Evolutionary conservation across 2,113 vertebrate genomes (phyloP).

Genomic region (Colius striatus): DNA sequence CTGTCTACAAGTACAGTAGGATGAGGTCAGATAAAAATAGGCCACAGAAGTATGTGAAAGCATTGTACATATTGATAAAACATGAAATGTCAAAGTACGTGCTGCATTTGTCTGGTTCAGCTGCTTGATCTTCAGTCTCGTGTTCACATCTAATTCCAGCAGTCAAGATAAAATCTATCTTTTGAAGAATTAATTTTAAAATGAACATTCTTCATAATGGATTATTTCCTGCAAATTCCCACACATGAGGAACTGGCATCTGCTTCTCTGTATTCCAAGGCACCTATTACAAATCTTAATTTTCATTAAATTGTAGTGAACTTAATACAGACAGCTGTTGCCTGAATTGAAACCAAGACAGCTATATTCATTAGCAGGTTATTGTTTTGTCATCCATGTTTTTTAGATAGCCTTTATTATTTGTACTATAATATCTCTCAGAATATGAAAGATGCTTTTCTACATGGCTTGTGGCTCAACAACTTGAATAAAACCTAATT

Average conservation of each 20-base stretch:
- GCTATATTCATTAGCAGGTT: not conserved
- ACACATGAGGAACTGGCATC: not conserved
- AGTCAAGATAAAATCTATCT: not conserved
- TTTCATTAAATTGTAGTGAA: not conserved
- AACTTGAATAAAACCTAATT: not conserved
- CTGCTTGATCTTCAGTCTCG: not conserved
- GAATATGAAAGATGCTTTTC: not conserved
- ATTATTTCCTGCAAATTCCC: not conserved
- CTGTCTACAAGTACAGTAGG: conserved; percentile 39
- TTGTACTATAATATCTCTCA: not conserved
- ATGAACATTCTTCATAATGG: not conserved
- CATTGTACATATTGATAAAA: not conserved
- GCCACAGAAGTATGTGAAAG: conserved; percentile 35
- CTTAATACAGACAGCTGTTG: not conserved
- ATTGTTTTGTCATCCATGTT: not conserved
- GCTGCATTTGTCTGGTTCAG: not conserved
- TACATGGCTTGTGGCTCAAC: not conserved
- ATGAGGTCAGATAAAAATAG: conserved; percentile 65
- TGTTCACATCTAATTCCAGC: not conserved
- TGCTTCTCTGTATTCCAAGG: not conserved
- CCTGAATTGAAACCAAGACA: not conserved
- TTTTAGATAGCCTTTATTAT: not conserved
- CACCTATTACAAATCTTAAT: not conserved
- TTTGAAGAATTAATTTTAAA: not conserved
- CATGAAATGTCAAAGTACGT: not conserved